Evolutionary conservation across 2,797 vertebrate genomes (phyloP), one percentile per base, ranked within the genome.

Genomic region (Cuculus canorus): DNA sequence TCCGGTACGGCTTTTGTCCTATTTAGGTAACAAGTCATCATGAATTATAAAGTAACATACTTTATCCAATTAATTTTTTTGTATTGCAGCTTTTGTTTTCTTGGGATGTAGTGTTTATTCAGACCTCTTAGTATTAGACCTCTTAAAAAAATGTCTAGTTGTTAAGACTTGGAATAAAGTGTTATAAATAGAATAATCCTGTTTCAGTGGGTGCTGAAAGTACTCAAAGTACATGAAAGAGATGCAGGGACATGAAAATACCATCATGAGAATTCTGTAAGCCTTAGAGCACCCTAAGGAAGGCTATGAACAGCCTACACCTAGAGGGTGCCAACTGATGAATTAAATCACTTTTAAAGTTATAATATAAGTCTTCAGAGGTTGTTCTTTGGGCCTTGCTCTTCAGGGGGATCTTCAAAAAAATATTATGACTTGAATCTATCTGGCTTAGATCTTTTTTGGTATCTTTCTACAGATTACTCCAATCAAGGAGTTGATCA

Each of bases 401-500:
- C 79, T 79, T 66, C 33, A 30, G 45, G 77, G 71, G 32, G 28
- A 18, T 39, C 33, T 53, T 66, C 18, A 43, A 47, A 61, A 80
- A 70, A 48, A 5, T 4, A 45, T 1, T 5, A 5, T 61, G 2
- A 35, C 30, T 86, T 64, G 32, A 66, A 50, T 82, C 33, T 73
- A 1, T 78, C 23, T 10, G 4, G 9, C 27, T 89, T 35, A 13
- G 33, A 28, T 86, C 5, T 92, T 82, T 7, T 21, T 56, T 88
- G 32, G 5, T 89, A 3, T 79, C 18, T 92, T 63, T 94, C 69
- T 73, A 16, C 96, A 99, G 99, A 99, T 98, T 99, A 99, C 87
- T 97, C 98, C 7, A 98, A 98, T 77, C 98, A 99, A 97, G 99
- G 99, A 94, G 98, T 99, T 18, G 99, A 99, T 97, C 99, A 99